phyloP scores from a whole-genome alignment of 2,797 vertebrate genomes.

The Anguilla obscura region DNA sequence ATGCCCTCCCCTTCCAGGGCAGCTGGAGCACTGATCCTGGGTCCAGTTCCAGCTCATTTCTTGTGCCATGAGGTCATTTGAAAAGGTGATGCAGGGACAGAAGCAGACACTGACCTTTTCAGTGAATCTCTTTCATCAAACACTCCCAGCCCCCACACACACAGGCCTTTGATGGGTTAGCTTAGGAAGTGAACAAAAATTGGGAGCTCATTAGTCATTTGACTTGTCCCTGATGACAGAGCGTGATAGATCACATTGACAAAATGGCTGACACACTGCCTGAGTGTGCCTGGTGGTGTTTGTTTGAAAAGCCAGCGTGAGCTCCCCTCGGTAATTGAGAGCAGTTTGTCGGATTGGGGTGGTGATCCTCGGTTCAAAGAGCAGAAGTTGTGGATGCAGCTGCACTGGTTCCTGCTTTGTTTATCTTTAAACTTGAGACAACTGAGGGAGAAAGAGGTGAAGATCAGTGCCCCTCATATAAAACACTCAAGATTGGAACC shows the following conservation, averaged over 20 bases:
- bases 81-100: neutral
- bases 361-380: neutral
- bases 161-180: neutral
- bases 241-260: neutral
- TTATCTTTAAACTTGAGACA: neutral
- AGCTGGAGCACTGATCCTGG: neutral
- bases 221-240: neutral
- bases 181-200: neutral
- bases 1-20: constrained; percentile 28
- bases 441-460: neutral
- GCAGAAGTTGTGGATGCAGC: constrained; percentile 38
- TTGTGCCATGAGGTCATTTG: neutral
- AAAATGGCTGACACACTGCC: neutral
- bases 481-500: too few relatives aligned
- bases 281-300: neutral
- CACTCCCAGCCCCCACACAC: neutral
- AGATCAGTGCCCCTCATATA: neutral
- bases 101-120: neutral
- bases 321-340: neutral
- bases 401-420: constrained; percentile 17
- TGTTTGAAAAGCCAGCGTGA: constrained; percentile 8
- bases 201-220: neutral
- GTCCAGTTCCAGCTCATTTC: neutral
- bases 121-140: neutral
- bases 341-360: neutral